Conservation (phyloP, 2,888 invertebrate genomes). For the Scaptomyza polygonia region DNA sequence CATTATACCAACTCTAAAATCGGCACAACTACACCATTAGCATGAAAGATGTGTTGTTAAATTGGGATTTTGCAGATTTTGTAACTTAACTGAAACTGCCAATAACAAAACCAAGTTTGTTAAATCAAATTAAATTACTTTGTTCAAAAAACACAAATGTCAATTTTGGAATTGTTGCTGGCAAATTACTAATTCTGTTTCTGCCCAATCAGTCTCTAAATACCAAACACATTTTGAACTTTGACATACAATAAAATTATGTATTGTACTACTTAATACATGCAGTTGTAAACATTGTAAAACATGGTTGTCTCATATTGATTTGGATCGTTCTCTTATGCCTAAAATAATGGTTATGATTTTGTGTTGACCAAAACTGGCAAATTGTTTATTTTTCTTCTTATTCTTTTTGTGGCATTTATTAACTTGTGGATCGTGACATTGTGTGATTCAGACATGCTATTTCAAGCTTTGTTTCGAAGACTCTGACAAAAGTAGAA, state of each 20-base stretch:
- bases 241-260: constrained; percentile 63
- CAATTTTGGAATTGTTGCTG: constrained; percentile 28
- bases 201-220: constrained; percentile 26
- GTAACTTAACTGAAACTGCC: constrained; percentile 1
- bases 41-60: constrained; percentile 18
- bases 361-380: constrained; percentile 49
- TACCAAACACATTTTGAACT: constrained; percentile 59
- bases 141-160: constrained; percentile 34
- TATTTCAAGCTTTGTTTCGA: neutral
- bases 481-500: neutral
- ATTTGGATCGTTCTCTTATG: constrained; percentile 7
- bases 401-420: constrained; percentile 15
- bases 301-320: constrained; percentile 1
- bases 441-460: constrained; percentile 19
- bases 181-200: constrained; percentile 11
- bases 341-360: constrained; percentile 16
- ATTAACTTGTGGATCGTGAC: neutral
- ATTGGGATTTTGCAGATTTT: constrained; percentile 26
- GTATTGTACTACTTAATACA: constrained; percentile 1
- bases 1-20: constrained; percentile 32
- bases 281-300: neutral
- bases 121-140: constrained; percentile 20
- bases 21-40: constrained; percentile 9
- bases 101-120: neutral
- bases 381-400: constrained; percentile 65